Conservation (phyloP, 2,113 vertebrate genomes). For the Entomyzon cyanotis region DNA sequence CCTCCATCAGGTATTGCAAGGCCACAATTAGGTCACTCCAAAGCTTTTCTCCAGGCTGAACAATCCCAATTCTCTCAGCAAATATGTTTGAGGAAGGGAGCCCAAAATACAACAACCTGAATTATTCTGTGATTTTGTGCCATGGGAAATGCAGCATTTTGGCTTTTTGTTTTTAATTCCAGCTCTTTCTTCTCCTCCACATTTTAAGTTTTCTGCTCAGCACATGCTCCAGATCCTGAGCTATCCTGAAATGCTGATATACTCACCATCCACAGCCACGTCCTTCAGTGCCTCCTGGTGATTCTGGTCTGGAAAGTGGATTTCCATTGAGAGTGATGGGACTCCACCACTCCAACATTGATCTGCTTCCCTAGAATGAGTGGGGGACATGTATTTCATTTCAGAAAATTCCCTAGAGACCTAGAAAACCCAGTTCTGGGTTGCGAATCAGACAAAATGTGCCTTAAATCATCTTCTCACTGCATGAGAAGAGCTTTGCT, state of each 20-base stretch:
- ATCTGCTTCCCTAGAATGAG: background rate
- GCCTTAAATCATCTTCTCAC: background rate
- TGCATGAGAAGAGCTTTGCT: background rate
- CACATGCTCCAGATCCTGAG: background rate
- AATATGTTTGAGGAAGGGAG: background rate
- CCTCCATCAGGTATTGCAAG: background rate
- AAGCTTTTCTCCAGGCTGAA: background rate
- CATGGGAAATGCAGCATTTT: background rate
- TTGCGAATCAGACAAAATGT: background rate
- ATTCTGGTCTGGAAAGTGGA: background rate
- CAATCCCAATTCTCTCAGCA: background rate
- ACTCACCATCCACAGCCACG: background rate
- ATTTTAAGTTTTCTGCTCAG: background rate
- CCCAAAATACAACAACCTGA: background rate
- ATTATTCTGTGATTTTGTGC: background rate
- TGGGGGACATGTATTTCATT: background rate
- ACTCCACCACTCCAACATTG: background rate
- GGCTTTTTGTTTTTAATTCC: background rate
- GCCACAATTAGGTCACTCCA: background rate
- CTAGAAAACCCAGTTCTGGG: background rate
- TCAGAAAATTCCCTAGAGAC: background rate
- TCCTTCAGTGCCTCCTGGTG: background rate
- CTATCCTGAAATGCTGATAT: rapidly evolving
- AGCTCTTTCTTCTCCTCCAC: background rate
- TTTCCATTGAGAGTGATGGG: background rate